Percentiles rank a stretch among this genome's conserved stretches.
Evolutionary conservation across 2,797 vertebrate species (phyloP).

Genomic region (Enteromius radiatus): DNA sequence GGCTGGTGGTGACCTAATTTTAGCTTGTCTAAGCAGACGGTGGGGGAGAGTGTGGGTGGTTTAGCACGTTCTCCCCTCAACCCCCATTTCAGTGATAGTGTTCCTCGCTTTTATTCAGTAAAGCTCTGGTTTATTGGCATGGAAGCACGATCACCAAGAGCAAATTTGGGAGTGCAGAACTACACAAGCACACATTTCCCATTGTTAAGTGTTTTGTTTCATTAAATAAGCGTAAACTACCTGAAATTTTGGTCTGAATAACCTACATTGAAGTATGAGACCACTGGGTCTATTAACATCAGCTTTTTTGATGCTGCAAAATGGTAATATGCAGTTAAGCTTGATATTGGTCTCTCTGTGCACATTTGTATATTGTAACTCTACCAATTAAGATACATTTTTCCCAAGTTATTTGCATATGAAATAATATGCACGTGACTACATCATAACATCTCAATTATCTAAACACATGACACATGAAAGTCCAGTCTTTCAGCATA

Average conservation of each 20-base stretch:
- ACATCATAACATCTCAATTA: neutral
- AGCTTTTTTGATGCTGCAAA: neutral
- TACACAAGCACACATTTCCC: neutral
- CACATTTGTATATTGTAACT: too few species aligned
- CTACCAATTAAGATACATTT: too few species aligned
- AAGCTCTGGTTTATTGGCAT: neutral
- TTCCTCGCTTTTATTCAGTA: slow-evolving; percentile 1
- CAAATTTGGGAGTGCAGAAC: neutral
- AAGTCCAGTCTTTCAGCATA: neutral
- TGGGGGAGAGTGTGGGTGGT: slow-evolving; percentile 5
- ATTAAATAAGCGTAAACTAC: neutral
- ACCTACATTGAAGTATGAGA: neutral
- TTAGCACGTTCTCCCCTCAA: slow-evolving; percentile 39
- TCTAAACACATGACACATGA: neutral
- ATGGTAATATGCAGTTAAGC: neutral
- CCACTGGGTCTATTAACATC: neutral
- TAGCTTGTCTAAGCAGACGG: slow-evolving; percentile 45
- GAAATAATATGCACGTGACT: neutral
- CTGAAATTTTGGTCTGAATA: neutral
- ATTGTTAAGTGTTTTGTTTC: neutral
- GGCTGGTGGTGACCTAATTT: slow-evolving; percentile 67
- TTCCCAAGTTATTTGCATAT: too few species aligned
- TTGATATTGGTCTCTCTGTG: neutral
- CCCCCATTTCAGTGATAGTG: neutral
- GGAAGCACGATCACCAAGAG: neutral